Conservation (phyloP, 2,797 vertebrate species). For the Sebastiscus albofasciatus region DNA sequence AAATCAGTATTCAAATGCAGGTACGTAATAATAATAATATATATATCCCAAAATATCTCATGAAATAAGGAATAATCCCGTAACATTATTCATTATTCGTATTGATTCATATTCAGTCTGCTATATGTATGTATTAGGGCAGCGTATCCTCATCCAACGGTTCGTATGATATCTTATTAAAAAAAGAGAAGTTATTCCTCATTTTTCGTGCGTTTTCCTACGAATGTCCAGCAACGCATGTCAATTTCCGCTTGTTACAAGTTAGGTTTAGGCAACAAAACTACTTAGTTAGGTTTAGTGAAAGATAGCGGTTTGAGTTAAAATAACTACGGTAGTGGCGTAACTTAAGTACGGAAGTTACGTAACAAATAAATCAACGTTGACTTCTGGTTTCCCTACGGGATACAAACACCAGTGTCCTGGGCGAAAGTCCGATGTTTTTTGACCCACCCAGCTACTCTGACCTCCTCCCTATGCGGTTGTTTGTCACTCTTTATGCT, state of each 20-base stretch:
- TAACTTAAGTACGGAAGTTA: accelerated
- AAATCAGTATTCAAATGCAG: too few relatives aligned
- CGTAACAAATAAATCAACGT: too few relatives aligned
- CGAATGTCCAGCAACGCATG: not conserved
- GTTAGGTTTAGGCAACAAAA: too few relatives aligned
- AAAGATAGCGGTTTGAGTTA: not conserved
- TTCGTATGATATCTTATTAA: not conserved
- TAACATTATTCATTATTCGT: too few relatives aligned
- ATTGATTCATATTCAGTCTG: too few relatives aligned
- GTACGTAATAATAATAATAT: accelerated
- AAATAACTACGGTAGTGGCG: not conserved
- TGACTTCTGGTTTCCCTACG: too few relatives aligned
- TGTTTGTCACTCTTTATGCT: not conserved
- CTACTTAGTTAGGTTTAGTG: too few relatives aligned
- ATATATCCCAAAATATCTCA: too few relatives aligned
- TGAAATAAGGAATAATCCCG: too few relatives aligned
- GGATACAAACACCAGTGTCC: not conserved
- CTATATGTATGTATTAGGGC: not conserved
- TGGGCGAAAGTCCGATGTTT: not conserved
- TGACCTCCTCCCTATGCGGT: not conserved
- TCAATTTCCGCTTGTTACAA: not conserved
- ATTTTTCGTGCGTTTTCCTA: not conserved
- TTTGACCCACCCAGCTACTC: accelerated
- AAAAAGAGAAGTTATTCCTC: not conserved
- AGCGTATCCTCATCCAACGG: not conserved